These are phyloP conservation scores for Nothobranchius furzeri DNA, from an alignment of 2,113 vertebrate species.

Conservation along the genomic window DNA sequence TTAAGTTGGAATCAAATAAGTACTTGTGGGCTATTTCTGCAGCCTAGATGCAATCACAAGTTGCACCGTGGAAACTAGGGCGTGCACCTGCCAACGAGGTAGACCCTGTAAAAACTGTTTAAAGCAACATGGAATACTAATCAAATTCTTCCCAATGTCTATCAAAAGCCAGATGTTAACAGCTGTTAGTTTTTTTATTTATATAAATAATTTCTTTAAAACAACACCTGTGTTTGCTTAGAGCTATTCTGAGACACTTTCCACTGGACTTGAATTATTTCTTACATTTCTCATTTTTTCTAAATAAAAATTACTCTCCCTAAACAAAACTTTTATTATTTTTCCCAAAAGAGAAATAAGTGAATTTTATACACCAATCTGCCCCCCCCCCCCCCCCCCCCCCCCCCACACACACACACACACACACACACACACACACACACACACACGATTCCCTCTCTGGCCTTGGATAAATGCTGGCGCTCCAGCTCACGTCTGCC, in stretches of 20 bases:
- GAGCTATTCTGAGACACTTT: neutral
- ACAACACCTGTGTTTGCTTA: neutral
- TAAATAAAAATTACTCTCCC: neutral
- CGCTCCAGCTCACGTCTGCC: slow-evolving; percentile 43
- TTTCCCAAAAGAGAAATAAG: no score
- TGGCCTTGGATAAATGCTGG: slow-evolving; percentile 40
- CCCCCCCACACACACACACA: neutral
- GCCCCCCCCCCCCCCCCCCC: slow-evolving; percentile 1
- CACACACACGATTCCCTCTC: neutral
- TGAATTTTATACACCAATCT: neutral
- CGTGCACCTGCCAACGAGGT: no score
- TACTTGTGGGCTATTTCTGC: no score
- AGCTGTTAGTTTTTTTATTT: neutral
- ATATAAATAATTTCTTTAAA: neutral
- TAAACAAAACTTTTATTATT: slow-evolving; percentile 3
- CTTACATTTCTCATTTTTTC: neutral
- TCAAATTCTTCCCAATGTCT: neutral
- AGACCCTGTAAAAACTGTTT: neutral
- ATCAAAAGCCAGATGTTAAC: slow-evolving; percentile 2
- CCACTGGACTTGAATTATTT: neutral
- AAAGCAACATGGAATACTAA: neutral
- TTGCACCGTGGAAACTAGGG: no score
- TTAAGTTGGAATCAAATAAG: no score
- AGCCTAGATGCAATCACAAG: no score
- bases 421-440: no score